phyloP scores from a whole-genome alignment of 2,888 invertebrate genomes.

The Rhingia rostrata region DNA sequence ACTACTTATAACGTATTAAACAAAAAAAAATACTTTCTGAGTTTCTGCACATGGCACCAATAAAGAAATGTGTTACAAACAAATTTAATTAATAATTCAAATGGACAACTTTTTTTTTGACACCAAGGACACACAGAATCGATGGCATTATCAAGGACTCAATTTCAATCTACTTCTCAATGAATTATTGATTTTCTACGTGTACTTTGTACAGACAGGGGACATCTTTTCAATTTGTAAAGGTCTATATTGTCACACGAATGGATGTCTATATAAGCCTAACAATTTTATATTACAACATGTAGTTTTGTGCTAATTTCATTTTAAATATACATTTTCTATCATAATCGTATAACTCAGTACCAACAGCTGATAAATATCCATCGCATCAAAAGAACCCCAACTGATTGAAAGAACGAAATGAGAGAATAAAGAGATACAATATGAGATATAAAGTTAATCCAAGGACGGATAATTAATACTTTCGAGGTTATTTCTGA shows the following conservation, averaged over 20 bases:
- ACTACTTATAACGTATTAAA: conserved; percentile 25
- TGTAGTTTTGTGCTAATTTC: conserved; percentile 6
- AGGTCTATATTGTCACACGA: conserved; percentile 1
- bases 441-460: conserved; percentile 14
- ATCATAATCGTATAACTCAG: conserved; percentile 9
- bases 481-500: conserved; percentile 51
- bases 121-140: conserved; percentile 41
- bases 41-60: conserved; percentile 44
- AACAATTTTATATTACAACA: conserved; percentile 21
- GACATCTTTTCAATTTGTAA: neutral
- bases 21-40: conserved; percentile 2
- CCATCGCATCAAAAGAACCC: conserved; percentile 55
- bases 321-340: conserved; percentile 39
- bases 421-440: neutral
- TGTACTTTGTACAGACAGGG: neutral
- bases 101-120: conserved; percentile 5
- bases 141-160: conserved; percentile 43
- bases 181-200: neutral
- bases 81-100: conserved; percentile 61
- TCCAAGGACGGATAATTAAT: conserved; percentile 67
- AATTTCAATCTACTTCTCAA: neutral
- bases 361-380: neutral
- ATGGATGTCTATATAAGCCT: conserved; percentile 1
- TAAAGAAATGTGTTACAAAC: conserved; percentile 41
- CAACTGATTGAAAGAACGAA: conserved; percentile 28